Evolutionary conservation across 1,140 invertebrate genomes (phyloP).

Genomic region (Drosophila sp.): DNA sequence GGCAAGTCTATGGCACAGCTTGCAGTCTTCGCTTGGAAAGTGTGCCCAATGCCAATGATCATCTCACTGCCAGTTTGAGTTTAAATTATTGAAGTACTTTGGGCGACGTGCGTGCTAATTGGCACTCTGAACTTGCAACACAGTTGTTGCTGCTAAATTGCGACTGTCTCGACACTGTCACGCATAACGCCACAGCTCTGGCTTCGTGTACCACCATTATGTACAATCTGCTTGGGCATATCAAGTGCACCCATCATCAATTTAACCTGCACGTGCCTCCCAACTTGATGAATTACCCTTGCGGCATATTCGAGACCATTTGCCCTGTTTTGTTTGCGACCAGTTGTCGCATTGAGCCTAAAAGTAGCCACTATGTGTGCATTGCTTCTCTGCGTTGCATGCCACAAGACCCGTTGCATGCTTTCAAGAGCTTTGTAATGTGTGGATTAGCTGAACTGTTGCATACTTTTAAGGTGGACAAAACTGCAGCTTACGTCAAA

Average conservation of each 20-base stretch:
- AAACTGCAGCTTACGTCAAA: not conserved
- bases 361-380: constrained; percentile 1
- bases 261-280: constrained; percentile 9
- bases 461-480: constrained; percentile 45
- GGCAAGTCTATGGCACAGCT: not conserved
- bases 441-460: no score
- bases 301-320: not conserved
- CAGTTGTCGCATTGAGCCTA: constrained; percentile 2
- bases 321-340: not conserved
- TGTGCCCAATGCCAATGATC: constrained; percentile 58
- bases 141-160: constrained; percentile 29
- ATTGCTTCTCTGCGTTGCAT: constrained; percentile 4
- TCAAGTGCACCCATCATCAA: constrained; percentile 11
- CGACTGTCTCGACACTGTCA: constrained; percentile 14
- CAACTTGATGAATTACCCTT: constrained; percentile 2
- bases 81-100: constrained; percentile 63
- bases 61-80: not conserved
- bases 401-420: no score
- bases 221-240: constrained; percentile 16
- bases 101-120: constrained; percentile 65
- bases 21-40: constrained; percentile 52
- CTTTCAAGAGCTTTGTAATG: no score
- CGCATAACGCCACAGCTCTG: not conserved
- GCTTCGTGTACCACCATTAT: constrained; percentile 3
- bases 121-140: constrained; percentile 42